These are phyloP conservation scores for Mus pahari DNA, from an alignment of 2,113 vertebrate genomes.

Conservation along the genomic window DNA sequence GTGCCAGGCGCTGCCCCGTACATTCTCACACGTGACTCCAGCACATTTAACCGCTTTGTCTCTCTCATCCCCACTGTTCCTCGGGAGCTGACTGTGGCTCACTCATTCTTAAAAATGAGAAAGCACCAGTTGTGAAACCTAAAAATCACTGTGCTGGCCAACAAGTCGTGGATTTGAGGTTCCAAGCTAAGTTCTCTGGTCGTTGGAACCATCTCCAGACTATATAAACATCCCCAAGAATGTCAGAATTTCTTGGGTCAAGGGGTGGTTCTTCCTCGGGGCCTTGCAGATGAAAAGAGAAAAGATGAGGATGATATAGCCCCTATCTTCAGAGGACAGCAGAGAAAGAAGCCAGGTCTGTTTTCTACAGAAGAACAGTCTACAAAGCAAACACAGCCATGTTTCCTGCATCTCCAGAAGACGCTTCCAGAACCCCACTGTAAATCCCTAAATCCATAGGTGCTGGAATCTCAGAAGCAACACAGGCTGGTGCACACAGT, in stretches of 20 bases:
- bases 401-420: too few species aligned
- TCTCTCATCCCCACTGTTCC: background rate
- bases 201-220: background rate
- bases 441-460: background rate
- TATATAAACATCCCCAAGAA: background rate
- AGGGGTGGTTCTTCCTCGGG: background rate
- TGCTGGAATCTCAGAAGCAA: background rate
- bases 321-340: background rate
- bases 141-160: background rate
- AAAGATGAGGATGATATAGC: background rate
- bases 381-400: background rate
- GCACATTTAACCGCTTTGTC: background rate
- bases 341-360: fast-evolving
- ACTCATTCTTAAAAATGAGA: background rate
- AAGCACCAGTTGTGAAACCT: background rate
- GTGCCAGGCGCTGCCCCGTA: background rate
- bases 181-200: background rate
- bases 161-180: background rate
- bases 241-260: background rate
- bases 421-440: background rate
- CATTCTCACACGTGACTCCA: background rate
- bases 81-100: background rate
- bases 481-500: too few species aligned
- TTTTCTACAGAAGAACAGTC: background rate
- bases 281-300: background rate